Percentiles rank a stretch among this genome's conserved stretches.
phyloP scores from a whole-genome alignment of 2,888 invertebrate species.

The Sepioteuthis lessoniana region DNA sequence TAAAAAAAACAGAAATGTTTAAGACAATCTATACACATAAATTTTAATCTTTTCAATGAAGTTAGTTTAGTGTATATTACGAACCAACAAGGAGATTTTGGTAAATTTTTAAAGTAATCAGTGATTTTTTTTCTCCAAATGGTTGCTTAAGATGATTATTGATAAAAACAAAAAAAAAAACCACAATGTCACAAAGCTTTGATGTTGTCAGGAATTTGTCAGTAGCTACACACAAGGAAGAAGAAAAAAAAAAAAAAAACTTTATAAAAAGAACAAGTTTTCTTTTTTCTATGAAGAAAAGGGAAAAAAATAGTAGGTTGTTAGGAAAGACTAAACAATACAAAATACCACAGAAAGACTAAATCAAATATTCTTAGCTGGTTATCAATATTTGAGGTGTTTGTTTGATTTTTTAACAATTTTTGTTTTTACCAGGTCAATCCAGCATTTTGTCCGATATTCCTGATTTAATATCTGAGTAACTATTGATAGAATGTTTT shows the following conservation, averaged over 20 bases:
- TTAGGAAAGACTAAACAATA: neutral
- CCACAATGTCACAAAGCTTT: neutral
- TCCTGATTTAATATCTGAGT: neutral
- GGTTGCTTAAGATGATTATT: neutral
- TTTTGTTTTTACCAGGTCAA: neutral
- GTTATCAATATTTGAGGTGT: neutral
- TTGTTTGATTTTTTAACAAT: no score
- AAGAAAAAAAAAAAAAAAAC: neutral
- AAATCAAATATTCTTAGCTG: neutral
- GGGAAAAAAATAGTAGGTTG: neutral
- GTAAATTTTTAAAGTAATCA: neutral
- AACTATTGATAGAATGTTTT: neutral
- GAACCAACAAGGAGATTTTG: constrained; percentile 16
- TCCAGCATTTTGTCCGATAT: neutral
- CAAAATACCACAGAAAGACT: neutral
- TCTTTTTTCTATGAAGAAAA: neutral
- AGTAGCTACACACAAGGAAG: neutral
- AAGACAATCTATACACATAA: neutral
- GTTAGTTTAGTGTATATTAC: neutral
- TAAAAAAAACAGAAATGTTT: neutral
- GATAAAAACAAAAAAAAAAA: neutral
- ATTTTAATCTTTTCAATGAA: neutral
- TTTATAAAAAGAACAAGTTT: neutral
- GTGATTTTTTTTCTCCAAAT: neutral
- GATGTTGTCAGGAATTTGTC: neutral